phyloP scores from a whole-genome alignment of 2,888 invertebrate species.

The Ormia ochracea region DNA sequence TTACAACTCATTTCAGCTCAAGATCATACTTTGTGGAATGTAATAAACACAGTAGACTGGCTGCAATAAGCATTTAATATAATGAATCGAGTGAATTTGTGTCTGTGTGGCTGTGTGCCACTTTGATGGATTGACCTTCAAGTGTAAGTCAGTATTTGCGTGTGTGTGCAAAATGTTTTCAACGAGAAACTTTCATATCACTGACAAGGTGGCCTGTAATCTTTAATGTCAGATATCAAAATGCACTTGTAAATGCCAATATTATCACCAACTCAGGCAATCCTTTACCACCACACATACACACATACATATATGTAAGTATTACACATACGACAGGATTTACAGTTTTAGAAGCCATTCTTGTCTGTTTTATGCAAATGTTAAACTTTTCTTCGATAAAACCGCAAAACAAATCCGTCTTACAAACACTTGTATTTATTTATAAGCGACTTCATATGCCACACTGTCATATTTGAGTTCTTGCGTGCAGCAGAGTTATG shows the following conservation, averaged over 20 bases:
- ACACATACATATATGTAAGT: not conserved
- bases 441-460: not conserved
- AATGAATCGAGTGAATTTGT: not conserved
- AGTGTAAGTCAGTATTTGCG: not conserved
- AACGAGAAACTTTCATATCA: slow-evolving; percentile 29
- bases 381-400: slow-evolving; percentile 27
- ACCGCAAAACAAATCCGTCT: slow-evolving; percentile 56
- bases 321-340: not conserved
- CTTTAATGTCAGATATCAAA: slow-evolving; percentile 28
- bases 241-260: slow-evolving; percentile 6
- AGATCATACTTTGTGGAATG: slow-evolving; percentile 16
- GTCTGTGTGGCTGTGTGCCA: not conserved
- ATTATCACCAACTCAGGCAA: not conserved
- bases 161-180: not conserved
- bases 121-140: not conserved
- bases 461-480: not conserved
- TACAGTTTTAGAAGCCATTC: not conserved
- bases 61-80: not conserved
- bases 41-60: slow-evolving; percentile 21
- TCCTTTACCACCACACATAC: not conserved
- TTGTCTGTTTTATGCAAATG: not conserved
- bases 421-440: not conserved
- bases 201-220: slow-evolving; percentile 52
- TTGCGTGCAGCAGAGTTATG: not conserved
- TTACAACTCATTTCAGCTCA: slow-evolving; percentile 24